These are phyloP conservation scores for Acleris cristana DNA, from an alignment of 2,888 invertebrate genomes.

Conservation along the genomic window DNA sequence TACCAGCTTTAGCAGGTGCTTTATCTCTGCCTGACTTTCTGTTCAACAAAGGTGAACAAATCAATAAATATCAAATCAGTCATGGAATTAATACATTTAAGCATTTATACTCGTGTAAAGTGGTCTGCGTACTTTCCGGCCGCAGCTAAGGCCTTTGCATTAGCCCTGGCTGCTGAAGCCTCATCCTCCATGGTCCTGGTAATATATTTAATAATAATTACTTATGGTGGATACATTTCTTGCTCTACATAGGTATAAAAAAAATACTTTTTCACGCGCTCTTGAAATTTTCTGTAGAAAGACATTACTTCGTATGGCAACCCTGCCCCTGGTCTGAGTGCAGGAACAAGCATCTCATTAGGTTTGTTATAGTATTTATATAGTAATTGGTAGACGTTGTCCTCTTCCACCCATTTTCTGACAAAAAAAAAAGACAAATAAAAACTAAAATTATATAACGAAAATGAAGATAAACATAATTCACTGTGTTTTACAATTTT, in stretches of 20 bases:
- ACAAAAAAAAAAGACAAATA: constrained; percentile 18
- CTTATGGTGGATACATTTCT: not conserved
- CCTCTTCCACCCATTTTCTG: constrained; percentile 73
- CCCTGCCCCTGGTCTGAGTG: constrained; percentile 62
- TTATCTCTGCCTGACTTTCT: constrained; percentile 51
- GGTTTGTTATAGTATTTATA: constrained; percentile 73
- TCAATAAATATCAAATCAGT: too few relatives aligned
- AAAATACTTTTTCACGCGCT: constrained; percentile 59
- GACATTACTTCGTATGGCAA: constrained; percentile 59
- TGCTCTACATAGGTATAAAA: not conserved
- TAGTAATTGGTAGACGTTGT: constrained; percentile 67
- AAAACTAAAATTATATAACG: too few relatives aligned
- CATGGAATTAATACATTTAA: too few relatives aligned
- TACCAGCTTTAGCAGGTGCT: constrained; percentile 16
- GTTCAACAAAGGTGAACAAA: constrained; percentile 29
- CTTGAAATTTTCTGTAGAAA: constrained; percentile 61
- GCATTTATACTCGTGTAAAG: too few relatives aligned
- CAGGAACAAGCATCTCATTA: constrained; percentile 72
- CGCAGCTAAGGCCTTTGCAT: constrained; percentile 37
- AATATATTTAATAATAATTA: not conserved
- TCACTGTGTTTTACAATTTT: too few relatives aligned
- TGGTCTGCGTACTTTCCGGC: constrained; percentile 51
- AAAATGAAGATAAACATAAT: too few relatives aligned
- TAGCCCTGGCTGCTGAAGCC: constrained; percentile 51
- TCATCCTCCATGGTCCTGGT: constrained; percentile 52